Conservation (phyloP, 2,113 vertebrate species). For the Manacus vitellinus region DNA sequence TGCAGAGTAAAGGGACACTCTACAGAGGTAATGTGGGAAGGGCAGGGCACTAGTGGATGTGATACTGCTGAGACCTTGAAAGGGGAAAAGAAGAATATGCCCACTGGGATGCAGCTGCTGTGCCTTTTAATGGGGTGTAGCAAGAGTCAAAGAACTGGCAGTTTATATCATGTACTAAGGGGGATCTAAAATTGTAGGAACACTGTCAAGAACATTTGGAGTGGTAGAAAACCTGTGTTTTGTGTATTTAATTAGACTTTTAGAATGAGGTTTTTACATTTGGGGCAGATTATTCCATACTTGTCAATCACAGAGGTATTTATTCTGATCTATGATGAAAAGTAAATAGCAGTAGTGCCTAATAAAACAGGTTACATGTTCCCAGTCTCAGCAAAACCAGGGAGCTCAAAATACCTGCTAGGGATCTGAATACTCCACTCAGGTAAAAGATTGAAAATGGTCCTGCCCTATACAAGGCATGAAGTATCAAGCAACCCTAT, state of each 20-base stretch:
- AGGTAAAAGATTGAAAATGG: not conserved
- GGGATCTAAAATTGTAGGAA: not conserved
- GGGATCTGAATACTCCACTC: not conserved
- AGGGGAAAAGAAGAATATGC: not conserved
- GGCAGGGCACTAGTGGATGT: not conserved
- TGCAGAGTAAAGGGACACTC: not conserved
- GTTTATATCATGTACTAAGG: not conserved
- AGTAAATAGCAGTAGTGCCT: not conserved
- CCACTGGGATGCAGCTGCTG: not conserved
- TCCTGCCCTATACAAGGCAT: not conserved
- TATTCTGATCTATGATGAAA: not conserved
- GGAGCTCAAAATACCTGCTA: not conserved
- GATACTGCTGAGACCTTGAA: not conserved
- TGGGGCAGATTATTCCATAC: not conserved
- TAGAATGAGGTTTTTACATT: not conserved
- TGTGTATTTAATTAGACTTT: not conserved
- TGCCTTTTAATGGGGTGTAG: not conserved
- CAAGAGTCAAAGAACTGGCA: not conserved
- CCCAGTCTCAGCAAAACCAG: not conserved
- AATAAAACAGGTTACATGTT: not conserved
- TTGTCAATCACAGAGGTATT: not conserved
- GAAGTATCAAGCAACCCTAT: not conserved
- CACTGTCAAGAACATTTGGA: not conserved
- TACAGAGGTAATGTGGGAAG: not conserved
- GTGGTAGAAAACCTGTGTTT: not conserved